Base-by-base conservation (phyloP, 2,113 vertebrate genomes). In the Cettia cetti region DNA sequence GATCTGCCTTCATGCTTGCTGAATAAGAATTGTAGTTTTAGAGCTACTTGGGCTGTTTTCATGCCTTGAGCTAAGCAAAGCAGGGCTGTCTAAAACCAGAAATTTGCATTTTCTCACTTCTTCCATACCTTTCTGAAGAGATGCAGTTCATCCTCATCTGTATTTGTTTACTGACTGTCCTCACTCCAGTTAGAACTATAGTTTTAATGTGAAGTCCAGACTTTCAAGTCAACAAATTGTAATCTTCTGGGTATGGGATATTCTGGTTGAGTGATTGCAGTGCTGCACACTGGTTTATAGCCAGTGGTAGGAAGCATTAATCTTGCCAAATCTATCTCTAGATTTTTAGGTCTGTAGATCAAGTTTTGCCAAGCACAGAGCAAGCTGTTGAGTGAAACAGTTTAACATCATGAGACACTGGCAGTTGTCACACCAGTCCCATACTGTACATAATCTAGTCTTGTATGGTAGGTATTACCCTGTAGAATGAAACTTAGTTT, bases 41-140 rank as follows among this genome's bases (percentile, higher is more conserved):
- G 60, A 86, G 52, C 88, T 96, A 40, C 54, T 53, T 70, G 94
- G 92, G 90, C 76, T 92, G 57, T 20, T 81, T 68, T 94, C 35
- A 76, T 87, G 76, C 74, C 82, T 95, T 79, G 68, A 75, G 76
- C 80, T 89, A 86, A 96, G 74, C 85, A 80, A 65, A 91, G 89
- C 70, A 87, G 80, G 85, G 86, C 87, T 86, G 60, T 79, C 76
- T 94, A 71, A 91, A 86, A 24, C 9, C 60, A 59, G 86, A 91
- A 75, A 52, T 64, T 42, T n/a, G 71, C 44, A 19, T 90, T 69
- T 76, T 53, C 28, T 84, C 66, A 45, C 22, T 90, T 81, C 69
- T 95, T 93, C 65, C 88, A 4, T 92, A 93, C 83, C 80, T 96
- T 93, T 94, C 77, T 96, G 93, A 95, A 96, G 90, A 94, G 96